Evolutionary conservation across 2,113 vertebrate species (phyloP).

Genomic region (Halcyon senegalensis): DNA sequence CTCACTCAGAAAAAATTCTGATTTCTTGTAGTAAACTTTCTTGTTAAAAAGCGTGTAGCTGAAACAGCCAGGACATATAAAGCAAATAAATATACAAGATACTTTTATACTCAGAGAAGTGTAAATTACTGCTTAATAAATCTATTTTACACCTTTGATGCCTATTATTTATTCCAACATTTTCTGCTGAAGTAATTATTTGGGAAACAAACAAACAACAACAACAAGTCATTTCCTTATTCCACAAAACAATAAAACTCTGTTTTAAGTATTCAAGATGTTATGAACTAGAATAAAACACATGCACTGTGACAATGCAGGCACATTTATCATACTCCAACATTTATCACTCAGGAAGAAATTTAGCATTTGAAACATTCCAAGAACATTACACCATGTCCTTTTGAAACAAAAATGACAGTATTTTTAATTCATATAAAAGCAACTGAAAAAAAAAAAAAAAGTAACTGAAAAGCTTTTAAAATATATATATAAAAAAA

Average conservation of each 20-base stretch:
- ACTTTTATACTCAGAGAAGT: neutral
- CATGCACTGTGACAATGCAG: neutral
- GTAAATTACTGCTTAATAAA: neutral
- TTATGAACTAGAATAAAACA: neutral
- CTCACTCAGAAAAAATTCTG: neutral
- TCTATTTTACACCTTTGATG: neutral
- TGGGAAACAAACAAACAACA: neutral
- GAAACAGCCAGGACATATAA: neutral
- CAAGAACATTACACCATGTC: neutral
- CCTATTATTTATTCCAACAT: neutral
- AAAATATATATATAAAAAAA: neutral
- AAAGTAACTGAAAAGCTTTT: neutral
- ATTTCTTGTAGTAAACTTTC: neutral
- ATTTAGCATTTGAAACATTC: neutral
- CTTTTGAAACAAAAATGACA: neutral
- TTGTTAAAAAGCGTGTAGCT: neutral
- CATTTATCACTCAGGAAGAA: neutral
- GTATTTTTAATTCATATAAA: neutral
- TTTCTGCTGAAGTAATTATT: neutral
- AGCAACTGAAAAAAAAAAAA: neutral
- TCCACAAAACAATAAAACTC: neutral
- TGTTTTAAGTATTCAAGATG: neutral
- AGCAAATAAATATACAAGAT: neutral
- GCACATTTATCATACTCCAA: neutral
- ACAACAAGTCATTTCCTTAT: neutral